These are phyloP conservation scores for Heliconius hermathena DNA, from an alignment of 1,140 invertebrate genomes.

Conservation along the genomic window DNA sequence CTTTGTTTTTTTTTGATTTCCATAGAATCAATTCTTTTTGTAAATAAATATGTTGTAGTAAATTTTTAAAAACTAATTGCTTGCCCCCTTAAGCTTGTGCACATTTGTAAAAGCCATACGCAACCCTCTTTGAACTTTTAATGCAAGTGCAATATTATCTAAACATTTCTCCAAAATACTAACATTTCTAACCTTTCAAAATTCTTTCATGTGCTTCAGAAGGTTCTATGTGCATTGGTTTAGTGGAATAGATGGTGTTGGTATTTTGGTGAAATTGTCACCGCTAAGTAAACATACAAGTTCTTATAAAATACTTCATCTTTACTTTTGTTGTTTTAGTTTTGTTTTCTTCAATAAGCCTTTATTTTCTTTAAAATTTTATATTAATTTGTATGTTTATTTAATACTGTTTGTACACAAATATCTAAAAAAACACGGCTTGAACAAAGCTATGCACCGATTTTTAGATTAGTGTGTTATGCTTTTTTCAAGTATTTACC, in stretches of 20 bases:
- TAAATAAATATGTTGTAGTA: constrained; percentile 78
- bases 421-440: constrained; percentile 60
- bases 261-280: constrained; percentile 78
- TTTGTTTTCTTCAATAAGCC: constrained; percentile 15
- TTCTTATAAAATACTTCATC: neutral
- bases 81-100: constrained; percentile 35
- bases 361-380: neutral
- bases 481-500: constrained; percentile 69
- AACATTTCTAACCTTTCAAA: constrained; percentile 69
- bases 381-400: constrained; percentile 64
- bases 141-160: constrained; percentile 36
- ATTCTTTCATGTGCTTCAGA: constrained; percentile 52
- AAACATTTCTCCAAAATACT: constrained; percentile 78
- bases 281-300: constrained; percentile 67
- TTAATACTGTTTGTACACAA: constrained; percentile 45
- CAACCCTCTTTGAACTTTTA: constrained; percentile 24
- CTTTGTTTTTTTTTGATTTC: neutral
- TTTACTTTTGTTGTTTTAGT: constrained; percentile 20
- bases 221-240: constrained; percentile 54
- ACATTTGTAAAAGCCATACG: constrained; percentile 30
- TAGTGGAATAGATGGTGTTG: constrained; percentile 74
- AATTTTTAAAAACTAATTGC: constrained; percentile 37
- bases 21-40: constrained; percentile 25
- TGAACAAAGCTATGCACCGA: constrained; percentile 69
- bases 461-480: constrained; percentile 52